A percentile compares a stretch with the other conserved stretches of the same genome.
Evolutionary conservation across 1,140 invertebrate genomes (phyloP).

Genomic region (Prorops nasuta): DNA sequence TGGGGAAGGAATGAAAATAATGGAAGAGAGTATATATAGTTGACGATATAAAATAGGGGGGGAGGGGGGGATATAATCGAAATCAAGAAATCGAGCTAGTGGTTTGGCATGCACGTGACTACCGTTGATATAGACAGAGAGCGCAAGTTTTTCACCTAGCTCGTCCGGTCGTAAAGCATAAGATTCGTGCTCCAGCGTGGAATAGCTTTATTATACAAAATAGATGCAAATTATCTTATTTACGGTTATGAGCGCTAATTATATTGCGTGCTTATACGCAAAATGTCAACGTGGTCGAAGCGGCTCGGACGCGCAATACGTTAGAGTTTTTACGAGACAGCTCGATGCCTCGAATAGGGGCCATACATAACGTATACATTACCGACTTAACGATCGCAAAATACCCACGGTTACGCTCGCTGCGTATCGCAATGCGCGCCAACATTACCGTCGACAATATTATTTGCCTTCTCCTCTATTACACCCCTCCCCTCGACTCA

Average conservation of each 20-base stretch:
- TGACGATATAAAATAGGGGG: too few species aligned
- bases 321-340: constrained; percentile 42
- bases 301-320: constrained; percentile 36
- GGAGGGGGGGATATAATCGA: too few species aligned
- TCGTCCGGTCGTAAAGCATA: constrained; percentile 36
- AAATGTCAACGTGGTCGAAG: constrained; percentile 46
- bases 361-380: constrained; percentile 36
- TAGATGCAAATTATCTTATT: constrained; percentile 52
- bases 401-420: constrained; percentile 38
- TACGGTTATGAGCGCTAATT: constrained; percentile 49
- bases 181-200: constrained; percentile 37
- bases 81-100: too few species aligned
- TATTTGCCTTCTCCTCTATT: not conserved
- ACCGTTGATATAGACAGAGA: too few species aligned
- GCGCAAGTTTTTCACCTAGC: too few species aligned
- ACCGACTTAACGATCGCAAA: constrained; percentile 42
- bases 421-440: constrained; percentile 24
- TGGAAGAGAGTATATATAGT: too few species aligned
- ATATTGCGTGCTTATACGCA: constrained; percentile 45
- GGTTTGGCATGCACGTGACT: too few species aligned
- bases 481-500: not conserved
- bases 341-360: constrained; percentile 20
- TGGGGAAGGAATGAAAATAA: too few species aligned
- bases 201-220: constrained; percentile 51
- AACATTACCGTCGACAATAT: constrained; percentile 22